Base-by-base conservation (phyloP, 2,113 vertebrate species). In the Lophotis ruficrista region DNA sequence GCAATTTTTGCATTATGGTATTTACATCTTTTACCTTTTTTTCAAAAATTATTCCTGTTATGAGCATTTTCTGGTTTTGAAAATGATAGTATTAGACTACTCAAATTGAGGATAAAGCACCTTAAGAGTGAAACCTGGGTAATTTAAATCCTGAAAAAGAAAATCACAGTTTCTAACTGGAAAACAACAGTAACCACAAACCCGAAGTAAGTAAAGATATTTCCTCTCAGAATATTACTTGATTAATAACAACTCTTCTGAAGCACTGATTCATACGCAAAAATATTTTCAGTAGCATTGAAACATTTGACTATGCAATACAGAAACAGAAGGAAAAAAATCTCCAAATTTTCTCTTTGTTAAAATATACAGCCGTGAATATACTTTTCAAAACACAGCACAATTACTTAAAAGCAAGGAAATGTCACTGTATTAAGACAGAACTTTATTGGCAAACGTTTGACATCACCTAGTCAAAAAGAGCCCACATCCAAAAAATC, bases 361-460 rank as follows among this genome's bases (percentile, higher is more conserved):
- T 90, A 61, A 73, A 73, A 62, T 53, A 83, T 9, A 95, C 56
- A 95, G 50, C 51, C 93, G 57, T 76, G 82, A 97, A 92, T 65
- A 87, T 79, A 81, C 58, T 66, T 97, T 96, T 93, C 56, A 79
- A 96, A 96, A 90, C 38, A 71, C 24, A 88, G 84, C 25, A 89
- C 5, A 5, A 92, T 75, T 95, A 96, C 88, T 97, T 93, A 94
- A 93, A 96, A 91, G 87, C 95, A 97, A 95, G 91, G 83, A 93
- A 91, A 93, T 94, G 90, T 94, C 81, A 90, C 85, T 92, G 54
- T 66, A 65, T 76, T 78, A 97, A 97, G 93, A 96, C 23, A 87
- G 78, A 97, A 97, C 95, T 96, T 91, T 96, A 93, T 53, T 92
- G 87, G 75, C n/a, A 92, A 97, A 96, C 87, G 86, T 96, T 83